These are phyloP conservation scores for Etheostoma nigrum DNA, from an alignment of 2,797 vertebrate genomes.

Conservation along the genomic window DNA sequence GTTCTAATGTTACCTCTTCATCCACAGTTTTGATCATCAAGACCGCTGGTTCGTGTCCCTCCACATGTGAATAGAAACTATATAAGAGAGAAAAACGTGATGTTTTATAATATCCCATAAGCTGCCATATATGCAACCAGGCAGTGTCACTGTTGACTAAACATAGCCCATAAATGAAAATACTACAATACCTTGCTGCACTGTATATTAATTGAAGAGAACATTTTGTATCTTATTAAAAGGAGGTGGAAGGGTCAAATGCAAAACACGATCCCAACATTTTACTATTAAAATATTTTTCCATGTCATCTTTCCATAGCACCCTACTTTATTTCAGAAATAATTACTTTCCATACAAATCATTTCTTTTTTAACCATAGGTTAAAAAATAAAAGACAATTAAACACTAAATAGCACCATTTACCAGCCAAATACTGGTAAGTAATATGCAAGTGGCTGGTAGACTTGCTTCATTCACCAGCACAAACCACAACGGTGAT, in stretches of 20 bases:
- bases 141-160: not conserved
- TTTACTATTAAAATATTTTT: not conserved
- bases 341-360: not conserved
- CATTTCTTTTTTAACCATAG: not conserved
- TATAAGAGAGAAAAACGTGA: not conserved
- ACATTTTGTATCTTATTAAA: not conserved
- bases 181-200: not conserved
- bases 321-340: not conserved
- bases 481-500: no score
- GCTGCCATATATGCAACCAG: not conserved
- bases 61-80: constrained; percentile 88
- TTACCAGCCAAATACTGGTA: no score
- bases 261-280: not conserved
- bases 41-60: constrained; percentile 87
- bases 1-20: constrained; percentile 83
- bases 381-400: not conserved
- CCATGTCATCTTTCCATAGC: not conserved
- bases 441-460: no score
- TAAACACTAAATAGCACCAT: not conserved
- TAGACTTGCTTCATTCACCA: no score
- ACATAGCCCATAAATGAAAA: not conserved
- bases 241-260: not conserved
- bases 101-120: not conserved
- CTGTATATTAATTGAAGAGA: not conserved
- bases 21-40: constrained; percentile 88